Evolutionary conservation across 2,113 vertebrate species (phyloP).

Genomic region (Vimba vimba): DNA sequence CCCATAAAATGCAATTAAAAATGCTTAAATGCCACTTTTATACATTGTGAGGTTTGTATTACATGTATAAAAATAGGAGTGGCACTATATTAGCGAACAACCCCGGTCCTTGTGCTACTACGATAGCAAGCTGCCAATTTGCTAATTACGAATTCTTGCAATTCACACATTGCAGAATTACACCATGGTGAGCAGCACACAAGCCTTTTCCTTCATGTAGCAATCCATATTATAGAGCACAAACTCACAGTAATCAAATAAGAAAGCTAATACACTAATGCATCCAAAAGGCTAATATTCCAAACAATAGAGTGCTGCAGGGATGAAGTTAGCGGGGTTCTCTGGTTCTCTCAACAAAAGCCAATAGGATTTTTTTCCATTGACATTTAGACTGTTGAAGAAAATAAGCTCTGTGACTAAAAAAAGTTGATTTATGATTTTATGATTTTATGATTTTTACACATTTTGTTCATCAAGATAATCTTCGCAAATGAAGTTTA

Average conservation of each 20-base stretch:
- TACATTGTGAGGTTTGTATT: conserved; percentile 26
- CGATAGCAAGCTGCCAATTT: conserved; percentile 17
- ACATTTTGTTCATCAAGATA: background rate
- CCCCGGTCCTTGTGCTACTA: conserved; percentile 55
- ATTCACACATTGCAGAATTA: background rate
- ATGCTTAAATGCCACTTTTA: background rate
- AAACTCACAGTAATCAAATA: background rate
- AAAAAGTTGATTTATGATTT: background rate
- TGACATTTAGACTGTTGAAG: background rate
- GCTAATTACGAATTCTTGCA: background rate
- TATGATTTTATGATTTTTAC: background rate
- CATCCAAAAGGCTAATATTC: background rate
- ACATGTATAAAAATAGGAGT: conserved; percentile 64
- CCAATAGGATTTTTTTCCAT: background rate
- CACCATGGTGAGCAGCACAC: background rate
- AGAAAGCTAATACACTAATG: background rate
- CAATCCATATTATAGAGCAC: background rate
- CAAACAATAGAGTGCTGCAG: background rate
- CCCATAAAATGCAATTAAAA: conserved; percentile 25
- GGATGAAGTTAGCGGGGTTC: background rate
- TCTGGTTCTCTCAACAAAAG: background rate
- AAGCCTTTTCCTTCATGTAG: background rate
- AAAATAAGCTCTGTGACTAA: background rate
- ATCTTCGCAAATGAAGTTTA: background rate
- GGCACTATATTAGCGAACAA: conserved; percentile 48